Evolutionary conservation across 2,888 invertebrate species (phyloP), one percentile per base, ranked within the genome.

Genomic region (Parasteatoda lunata): DNA sequence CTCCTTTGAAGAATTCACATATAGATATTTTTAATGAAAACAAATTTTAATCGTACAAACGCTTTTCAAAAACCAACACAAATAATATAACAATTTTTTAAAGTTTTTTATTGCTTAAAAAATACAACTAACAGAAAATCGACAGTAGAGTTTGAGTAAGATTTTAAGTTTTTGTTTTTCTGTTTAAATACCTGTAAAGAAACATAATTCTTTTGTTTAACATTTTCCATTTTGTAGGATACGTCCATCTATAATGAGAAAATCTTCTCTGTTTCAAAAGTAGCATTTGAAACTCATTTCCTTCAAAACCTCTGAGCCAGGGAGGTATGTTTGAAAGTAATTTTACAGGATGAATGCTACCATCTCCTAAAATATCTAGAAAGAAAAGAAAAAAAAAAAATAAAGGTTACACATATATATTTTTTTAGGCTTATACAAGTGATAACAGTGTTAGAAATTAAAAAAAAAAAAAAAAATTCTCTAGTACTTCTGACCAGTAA

Each of bases 361-460:
- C 96, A 91, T 95, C 94, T 3, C 98, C 98, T 77, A 99, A 93
- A 85, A 99, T 97, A 92, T 99, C 94, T 93, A 90, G 54, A 90
- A 88, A 49, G 51, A 13, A 59, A 30, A 64, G 66, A 72, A 11
- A n/a, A n/a, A n/a, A n/a, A 30, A 30, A 30, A 30, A 30, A 30
- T 30, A 30, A 30, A 30, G 30, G 30, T 30, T 30, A 30, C 30
- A 30, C 30, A 30, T 30, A 30, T 2, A 2, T 30, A 30, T 30
- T 30, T 30, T 30, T 30, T 30, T 30, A 30, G 30, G 30, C 30
- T 30, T 30, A 30, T 30, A 30, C 30, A 30, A 30, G 30, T 30
- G 30, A 30, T 30, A 30, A 30, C 30, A 30, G 30, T 2, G 30
- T 30, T n/a, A n/a, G n/a, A n/a, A n/a, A n/a, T n/a, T n/a, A n/a